Evolutionary conservation across 2,797 vertebrate genomes (phyloP), one percentile per base, ranked within the genome.

Genomic region (Diceros bicornis): DNA sequence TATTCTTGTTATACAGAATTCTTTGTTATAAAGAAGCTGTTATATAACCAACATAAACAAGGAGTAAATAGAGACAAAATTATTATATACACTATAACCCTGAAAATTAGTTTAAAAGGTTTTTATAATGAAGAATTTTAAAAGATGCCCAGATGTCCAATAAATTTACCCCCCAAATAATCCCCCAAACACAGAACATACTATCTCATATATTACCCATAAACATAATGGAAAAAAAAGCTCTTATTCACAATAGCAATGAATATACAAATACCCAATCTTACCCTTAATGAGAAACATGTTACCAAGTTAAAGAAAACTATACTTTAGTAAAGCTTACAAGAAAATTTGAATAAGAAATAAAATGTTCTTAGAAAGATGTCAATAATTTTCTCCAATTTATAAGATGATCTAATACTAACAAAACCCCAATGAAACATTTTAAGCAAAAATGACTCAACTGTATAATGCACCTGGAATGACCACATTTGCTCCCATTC

Each of bases 101-200:
- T 79, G 13, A 78, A 81, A 86, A 75, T 68, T 55, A 72, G 11
- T 62, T 93, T 64, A 50, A 92, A 93, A 62, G 72, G 52, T 0
- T 96, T 47, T 97, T 59, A 86, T 57, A 82, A n/a, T 82, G n/a
- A 84, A 32, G 32, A 92, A 71, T 82, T 83, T 61, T 32, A 47
- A 44, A 89, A 75, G n/a, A 75, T 57, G 0, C 34, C 13, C 86
- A 34, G 41, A 86, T 74, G 13, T 1, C 72, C 87, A 83, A 84
- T 59, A 90, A 94, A 69, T 75, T 77, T 77, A n/a, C 10, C 47
- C 6, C 17, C 17, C 12, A 2, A 1, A 59, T 69, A 89, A 27
- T 2, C 4, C 21, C 8, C 44, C 55, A 50, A 84, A 92, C 23
- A 81, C 3, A 90, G 75, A 91, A 75, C 32, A 69, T n/a, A 66